Evolutionary conservation across 2,797 vertebrate genomes (phyloP).

Genomic region (Petrocephalus schoutedeni): DNA sequence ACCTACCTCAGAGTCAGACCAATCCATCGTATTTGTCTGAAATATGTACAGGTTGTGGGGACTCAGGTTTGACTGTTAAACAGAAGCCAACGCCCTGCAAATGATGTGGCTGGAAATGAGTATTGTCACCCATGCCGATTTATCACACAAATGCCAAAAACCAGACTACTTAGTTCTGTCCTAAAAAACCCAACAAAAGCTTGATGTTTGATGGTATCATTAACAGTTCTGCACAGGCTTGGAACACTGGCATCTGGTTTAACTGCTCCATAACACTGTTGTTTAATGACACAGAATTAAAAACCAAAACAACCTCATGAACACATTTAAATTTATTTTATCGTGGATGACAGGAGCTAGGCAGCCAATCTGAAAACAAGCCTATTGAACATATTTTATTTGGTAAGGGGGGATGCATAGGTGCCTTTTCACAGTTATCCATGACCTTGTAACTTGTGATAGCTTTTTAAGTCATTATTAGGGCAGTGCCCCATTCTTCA

Average conservation of each 20-base stretch:
- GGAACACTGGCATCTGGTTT: neutral
- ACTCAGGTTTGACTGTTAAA: neutral
- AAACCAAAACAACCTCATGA: neutral
- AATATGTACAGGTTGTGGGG: neutral
- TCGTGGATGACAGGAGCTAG: neutral
- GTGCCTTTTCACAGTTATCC: neutral
- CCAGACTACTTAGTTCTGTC: neutral
- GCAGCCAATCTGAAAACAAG: neutral
- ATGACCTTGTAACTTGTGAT: neutral
- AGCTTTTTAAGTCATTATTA: slow-evolving; percentile 4
- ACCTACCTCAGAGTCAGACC: neutral
- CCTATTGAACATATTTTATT: neutral
- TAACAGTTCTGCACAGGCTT: neutral
- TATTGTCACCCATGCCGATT: neutral
- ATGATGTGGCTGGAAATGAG: neutral
- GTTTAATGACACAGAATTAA: neutral
- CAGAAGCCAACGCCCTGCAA: neutral
- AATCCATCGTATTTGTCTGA: neutral
- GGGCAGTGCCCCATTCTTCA: neutral
- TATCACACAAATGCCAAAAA: neutral
- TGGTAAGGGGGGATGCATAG: neutral
- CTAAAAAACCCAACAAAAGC: neutral
- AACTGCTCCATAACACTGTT: neutral
- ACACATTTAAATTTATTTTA: neutral
- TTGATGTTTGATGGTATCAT: neutral